Evolutionary conservation across 2,888 invertebrate genomes (phyloP).

Genomic region (Cosmia trapezina): DNA sequence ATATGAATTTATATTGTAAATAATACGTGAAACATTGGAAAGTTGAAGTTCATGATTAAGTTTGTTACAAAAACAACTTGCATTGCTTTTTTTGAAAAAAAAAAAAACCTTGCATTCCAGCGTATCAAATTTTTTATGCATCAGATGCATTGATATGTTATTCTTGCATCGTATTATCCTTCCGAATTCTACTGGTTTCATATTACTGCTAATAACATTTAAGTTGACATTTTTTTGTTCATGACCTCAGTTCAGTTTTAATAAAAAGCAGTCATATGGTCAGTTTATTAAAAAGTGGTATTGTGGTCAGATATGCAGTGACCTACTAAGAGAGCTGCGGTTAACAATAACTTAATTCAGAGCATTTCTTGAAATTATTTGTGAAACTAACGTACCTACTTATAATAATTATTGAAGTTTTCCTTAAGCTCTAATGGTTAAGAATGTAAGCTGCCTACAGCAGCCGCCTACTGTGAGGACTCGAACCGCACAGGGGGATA

Average conservation of each 20-base stretch:
- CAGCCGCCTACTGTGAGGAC: too few relatives aligned
- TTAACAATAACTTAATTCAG: slow-evolving; percentile 37
- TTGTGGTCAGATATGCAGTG: slow-evolving; percentile 58
- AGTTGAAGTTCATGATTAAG: slow-evolving; percentile 12
- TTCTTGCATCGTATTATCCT: slow-evolving; percentile 19
- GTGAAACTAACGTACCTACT: slow-evolving; percentile 4
- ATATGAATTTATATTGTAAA: slow-evolving; percentile 33
- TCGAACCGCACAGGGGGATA: too few relatives aligned
- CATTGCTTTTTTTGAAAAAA: slow-evolving; percentile 5
- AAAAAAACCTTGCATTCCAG: slow-evolving; percentile 40
- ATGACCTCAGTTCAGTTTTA: slow-evolving; percentile 42
- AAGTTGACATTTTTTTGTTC: slow-evolving; percentile 34
- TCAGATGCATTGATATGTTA: slow-evolving; percentile 2
- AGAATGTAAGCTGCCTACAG: neutral
- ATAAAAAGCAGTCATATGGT: slow-evolving; percentile 33
- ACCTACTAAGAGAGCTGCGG: slow-evolving; percentile 54
- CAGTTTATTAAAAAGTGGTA: slow-evolving; percentile 47
- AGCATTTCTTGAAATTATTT: slow-evolving; percentile 51
- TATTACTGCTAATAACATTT: slow-evolving; percentile 16
- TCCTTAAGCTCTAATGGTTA: slow-evolving; percentile 32
- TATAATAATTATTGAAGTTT: slow-evolving; percentile 23
- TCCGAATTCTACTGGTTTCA: slow-evolving; percentile 29
- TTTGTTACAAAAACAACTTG: slow-evolving; percentile 3
- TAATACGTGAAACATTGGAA: slow-evolving; percentile 34
- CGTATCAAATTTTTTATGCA: slow-evolving; percentile 15